Conservation (phyloP, 2,797 vertebrate species). For the Cetoscarus ocellatus region DNA sequence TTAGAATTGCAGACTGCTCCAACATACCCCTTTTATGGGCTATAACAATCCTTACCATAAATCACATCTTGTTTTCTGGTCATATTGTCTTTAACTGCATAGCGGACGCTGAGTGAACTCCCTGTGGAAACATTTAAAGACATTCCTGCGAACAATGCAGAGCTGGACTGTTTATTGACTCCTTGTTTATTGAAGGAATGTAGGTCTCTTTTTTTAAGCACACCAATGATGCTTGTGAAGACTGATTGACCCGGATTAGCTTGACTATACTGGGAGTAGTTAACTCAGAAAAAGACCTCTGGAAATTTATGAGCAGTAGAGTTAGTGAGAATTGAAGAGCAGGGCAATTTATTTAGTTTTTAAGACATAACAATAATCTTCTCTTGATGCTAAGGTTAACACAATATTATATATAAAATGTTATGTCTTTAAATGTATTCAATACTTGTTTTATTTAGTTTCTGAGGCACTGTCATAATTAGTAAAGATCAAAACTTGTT, state of each 20-base stretch:
- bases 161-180: slow-evolving; percentile 1
- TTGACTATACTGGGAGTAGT: neutral
- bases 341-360: too few relatives aligned
- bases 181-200: neutral
- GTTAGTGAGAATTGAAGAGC: too few relatives aligned
- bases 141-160: neutral
- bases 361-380: too few relatives aligned
- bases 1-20: neutral
- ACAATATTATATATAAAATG: too few relatives aligned
- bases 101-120: neutral
- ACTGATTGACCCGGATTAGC: neutral
- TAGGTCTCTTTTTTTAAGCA: neutral
- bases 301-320: too few relatives aligned
- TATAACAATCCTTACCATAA: neutral
- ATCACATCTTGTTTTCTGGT: neutral
- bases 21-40: neutral
- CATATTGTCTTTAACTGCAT: neutral
- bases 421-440: too few relatives aligned
- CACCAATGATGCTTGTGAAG: neutral
- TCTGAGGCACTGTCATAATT: too few relatives aligned
- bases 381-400: too few relatives aligned
- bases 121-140: neutral
- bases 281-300: neutral
- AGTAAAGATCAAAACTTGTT: too few relatives aligned
- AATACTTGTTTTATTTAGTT: too few relatives aligned